Base-by-base conservation (phyloP, 1,140 invertebrate genomes). In the Drosophila murphyi region DNA sequence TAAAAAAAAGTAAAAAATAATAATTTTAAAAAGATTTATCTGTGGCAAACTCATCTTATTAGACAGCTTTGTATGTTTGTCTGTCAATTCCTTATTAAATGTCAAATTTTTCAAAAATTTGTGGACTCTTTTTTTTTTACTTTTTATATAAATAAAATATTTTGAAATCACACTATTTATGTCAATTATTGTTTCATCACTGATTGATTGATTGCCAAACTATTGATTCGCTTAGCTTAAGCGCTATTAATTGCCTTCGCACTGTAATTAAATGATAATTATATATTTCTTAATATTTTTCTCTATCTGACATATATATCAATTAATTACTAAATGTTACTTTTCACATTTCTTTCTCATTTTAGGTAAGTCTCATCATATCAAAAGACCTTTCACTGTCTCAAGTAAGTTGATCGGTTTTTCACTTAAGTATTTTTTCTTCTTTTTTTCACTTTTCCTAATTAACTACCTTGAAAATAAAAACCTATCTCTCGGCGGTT, bases 281-380 rank as follows among this genome's bases (percentile, higher is more conserved):
- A 57, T 72, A 61, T 51, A 68, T 41, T 50, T 61, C 34, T 20
- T 50, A 47, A 55, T 28, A 65, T 29, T 77, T 20, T 70, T 31
- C 28, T 37, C 10, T 37, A 28, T 29, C 6, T 29, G 34, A 34
- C 20, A 20, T 20, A 67, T 37, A 8, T 67, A 55, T 69, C 56
- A 61, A 61, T 73, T 61, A 61, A 55, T 72, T 72, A 54, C 64
- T 76, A 76, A 81, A 73, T 62, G 65, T 69, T 43, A 61, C 62
- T 3, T 62, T 43, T 50, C 31, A 32, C 56, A 48, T 68, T 56
- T 85, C 57, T 78, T 63, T 86, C 32, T 87, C 68, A 12, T 88
- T 86, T 87, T 72, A 86, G 82, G 82, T 86, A 86, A 86, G 82
- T 86, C 47, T 4, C 51, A 29, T 12, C 12, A 35, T 31, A 43